These are phyloP conservation scores for Proctacanthus coquilletti DNA, from an alignment of 1,140 invertebrate species.

Conservation along the genomic window DNA sequence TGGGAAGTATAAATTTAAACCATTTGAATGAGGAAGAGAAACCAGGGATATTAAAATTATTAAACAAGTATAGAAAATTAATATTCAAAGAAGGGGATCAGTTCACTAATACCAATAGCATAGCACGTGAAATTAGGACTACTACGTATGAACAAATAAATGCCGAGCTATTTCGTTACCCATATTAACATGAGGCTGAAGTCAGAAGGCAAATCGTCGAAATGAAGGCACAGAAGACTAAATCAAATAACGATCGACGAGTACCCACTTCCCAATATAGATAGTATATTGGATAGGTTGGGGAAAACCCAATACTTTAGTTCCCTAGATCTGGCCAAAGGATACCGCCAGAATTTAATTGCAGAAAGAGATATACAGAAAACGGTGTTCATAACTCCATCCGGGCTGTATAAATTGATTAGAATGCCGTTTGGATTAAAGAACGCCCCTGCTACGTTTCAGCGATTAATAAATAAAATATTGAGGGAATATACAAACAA, in stretches of 20 bases:
- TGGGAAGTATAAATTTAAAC: no score
- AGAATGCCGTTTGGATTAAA: conserved; percentile 28
- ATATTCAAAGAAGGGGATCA: not conserved
- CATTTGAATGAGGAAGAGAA: no score
- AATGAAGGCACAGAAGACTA: conserved; percentile 14
- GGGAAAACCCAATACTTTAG: conserved; percentile 1
- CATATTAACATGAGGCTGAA: conserved; percentile 18
- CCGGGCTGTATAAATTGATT: conserved; percentile 7
- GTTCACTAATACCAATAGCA: not conserved
- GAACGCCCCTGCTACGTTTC: conserved; percentile 29
- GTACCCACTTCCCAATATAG: conserved; percentile 4
- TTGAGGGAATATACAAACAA: conserved; percentile 15
- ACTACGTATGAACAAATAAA: conserved; percentile 7
- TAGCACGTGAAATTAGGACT: not conserved
- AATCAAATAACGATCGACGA: conserved; percentile 1
- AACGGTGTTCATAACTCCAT: conserved; percentile 8
- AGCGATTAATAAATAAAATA: conserved; percentile 28
- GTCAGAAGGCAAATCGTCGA: conserved; percentile 17
- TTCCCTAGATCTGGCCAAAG: conserved; percentile 11
- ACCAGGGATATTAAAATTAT: no score
- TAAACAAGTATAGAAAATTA: not conserved
- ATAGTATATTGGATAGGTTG: conserved; percentile 4
- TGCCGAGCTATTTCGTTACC: conserved; percentile 18
- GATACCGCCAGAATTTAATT: conserved; percentile 23
- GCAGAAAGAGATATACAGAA: conserved; percentile 4